A percentile compares a stretch with the other conserved stretches of the same genome.
phyloP scores from a whole-genome alignment of 2,113 vertebrate species.

The Hippocampus guttulatus region DNA sequence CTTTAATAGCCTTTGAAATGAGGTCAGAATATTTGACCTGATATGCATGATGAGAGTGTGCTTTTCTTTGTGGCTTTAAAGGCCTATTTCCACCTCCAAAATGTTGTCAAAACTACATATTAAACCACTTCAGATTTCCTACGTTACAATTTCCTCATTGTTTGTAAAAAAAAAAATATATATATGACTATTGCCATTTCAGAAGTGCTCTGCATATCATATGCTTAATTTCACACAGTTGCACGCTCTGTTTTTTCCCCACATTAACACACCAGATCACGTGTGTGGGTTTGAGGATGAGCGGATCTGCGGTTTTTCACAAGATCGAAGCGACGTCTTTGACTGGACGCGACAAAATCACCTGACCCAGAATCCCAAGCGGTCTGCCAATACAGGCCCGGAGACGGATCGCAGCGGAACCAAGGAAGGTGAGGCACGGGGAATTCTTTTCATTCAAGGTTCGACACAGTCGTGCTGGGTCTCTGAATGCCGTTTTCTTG shows the following conservation, averaged over 20 bases:
- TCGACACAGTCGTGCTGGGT: background rate
- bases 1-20: background rate
- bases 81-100: background rate
- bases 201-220: background rate
- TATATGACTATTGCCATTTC: background rate
- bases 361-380: conserved; percentile 88
- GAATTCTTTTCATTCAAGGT: background rate
- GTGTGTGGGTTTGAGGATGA: conserved; percentile 93
- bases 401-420: conserved; percentile 88
- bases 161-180: background rate
- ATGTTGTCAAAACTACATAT: background rate
- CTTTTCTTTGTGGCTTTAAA: background rate
- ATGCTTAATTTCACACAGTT: background rate
- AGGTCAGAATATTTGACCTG: background rate
- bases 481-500: conserved; percentile 8
- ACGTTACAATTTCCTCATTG: background rate
- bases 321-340: conserved; percentile 90
- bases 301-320: conserved; percentile 90
- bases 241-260: conserved; percentile 5
- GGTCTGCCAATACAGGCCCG: conserved; percentile 89
- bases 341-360: conserved; percentile 95
- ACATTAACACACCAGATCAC: conserved; percentile 70
- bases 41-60: background rate
- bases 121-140: background rate
- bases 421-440: conserved; percentile 77